A percentile compares a stretch with the other conserved stretches of the same genome.
phyloP scores from a whole-genome alignment of 2,888 invertebrate genomes.

The Cephus pygmeus region DNA sequence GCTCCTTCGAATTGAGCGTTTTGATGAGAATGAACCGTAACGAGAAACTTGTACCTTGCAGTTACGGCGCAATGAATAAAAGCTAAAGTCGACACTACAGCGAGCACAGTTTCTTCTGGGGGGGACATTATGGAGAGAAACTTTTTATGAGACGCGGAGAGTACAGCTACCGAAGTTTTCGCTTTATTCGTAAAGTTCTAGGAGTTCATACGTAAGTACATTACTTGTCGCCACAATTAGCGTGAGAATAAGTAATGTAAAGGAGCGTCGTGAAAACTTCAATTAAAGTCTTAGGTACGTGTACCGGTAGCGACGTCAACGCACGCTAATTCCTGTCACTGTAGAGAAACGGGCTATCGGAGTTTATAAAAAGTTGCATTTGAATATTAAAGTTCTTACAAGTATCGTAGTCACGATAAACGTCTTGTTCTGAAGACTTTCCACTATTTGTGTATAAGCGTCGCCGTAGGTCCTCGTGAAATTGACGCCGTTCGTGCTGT shows the following conservation, averaged over 20 bases:
- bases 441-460: conserved; percentile 87
- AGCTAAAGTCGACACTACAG: conserved; percentile 14
- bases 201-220: conserved; percentile 44
- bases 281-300: conserved; percentile 34
- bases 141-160: conserved; percentile 27
- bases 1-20: neutral
- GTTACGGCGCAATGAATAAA: conserved; percentile 24
- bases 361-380: neutral
- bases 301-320: neutral
- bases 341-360: neutral
- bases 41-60: conserved; percentile 22
- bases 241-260: conserved; percentile 39
- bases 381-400: conserved; percentile 71
- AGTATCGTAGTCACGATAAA: conserved; percentile 90
- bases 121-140: conserved; percentile 16
- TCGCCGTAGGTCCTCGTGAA: conserved; percentile 88
- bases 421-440: conserved; percentile 91
- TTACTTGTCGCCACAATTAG: conserved; percentile 48
- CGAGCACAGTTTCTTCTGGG: conserved; percentile 17
- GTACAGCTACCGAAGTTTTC: conserved; percentile 22
- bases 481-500: conserved; percentile 87
- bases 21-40: conserved; percentile 14
- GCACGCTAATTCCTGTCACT: neutral
- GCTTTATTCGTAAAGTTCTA: conserved; percentile 34
- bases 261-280: conserved; percentile 35